A percentile compares a stretch with the other conserved stretches of the same genome.
Evolutionary conservation across 2,888 invertebrate genomes (phyloP).

Genomic region (Lamellibrachia columna): DNA sequence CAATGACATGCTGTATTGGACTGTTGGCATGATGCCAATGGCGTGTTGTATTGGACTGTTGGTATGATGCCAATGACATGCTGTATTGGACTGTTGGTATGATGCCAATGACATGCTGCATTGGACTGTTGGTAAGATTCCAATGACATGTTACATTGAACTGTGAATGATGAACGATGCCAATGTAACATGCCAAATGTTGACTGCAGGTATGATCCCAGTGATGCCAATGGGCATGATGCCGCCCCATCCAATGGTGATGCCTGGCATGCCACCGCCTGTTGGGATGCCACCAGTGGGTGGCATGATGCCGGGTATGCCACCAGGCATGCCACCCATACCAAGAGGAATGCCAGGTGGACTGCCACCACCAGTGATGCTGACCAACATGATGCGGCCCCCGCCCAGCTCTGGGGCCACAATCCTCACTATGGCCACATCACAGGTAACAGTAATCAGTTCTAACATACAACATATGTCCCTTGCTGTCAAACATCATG

Average conservation of each 20-base stretch:
- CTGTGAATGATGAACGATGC: background rate
- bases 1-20: no score
- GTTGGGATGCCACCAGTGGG: background rate
- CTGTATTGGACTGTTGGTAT: no score
- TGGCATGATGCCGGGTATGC: background rate
- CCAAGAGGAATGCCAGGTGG: constrained; percentile 12
- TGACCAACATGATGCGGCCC: background rate
- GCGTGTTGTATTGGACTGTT: no score
- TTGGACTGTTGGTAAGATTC: background rate
- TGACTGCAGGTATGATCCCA: background rate
- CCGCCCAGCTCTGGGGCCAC: background rate
- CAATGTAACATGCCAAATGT: background rate
- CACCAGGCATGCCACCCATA: background rate
- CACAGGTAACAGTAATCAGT: background rate
- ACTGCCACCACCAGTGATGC: background rate
- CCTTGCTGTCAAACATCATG: no score
- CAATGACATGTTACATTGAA: background rate
- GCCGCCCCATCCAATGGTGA: constrained; percentile 10
- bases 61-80: no score
- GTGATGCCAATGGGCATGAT: constrained; percentile 4
- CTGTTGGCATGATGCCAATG: no score
- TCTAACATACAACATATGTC: no score
- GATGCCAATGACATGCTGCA: background rate
- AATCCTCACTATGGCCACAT: background rate
- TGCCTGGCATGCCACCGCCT: background rate